Evolutionary conservation across 1,140 invertebrate species (phyloP), one percentile per base, ranked within the genome.

Genomic region (Trissolcus basalis): DNA sequence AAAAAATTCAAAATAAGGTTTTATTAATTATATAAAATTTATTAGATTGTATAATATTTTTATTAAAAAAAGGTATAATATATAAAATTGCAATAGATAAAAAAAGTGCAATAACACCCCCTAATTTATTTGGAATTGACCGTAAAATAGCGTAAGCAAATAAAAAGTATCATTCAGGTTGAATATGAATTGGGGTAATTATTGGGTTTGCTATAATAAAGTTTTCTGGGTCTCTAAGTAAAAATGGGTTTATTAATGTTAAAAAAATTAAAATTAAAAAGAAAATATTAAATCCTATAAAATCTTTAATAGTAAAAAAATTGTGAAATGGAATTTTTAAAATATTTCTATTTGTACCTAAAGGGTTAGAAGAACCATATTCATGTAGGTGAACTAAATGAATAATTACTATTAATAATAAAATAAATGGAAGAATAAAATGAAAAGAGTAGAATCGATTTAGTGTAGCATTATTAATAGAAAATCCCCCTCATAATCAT

Each of bases 161-260:
- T 89, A 93, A 86, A 85, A 94, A 94, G 85, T 93, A 93, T 91
- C 91, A 93, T 90, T 93, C 92, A 63, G 92, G 92, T 90, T 93
- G 90, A 90, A 94, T 93, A 86, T 93, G 92, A 39, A 89, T 78
- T 2, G 92, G 92, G 0, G 92, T 93, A 14, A 92, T 88, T 89
- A 93, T 80, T n/a, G 91, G 89, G 71, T 93, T 92, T 43, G 92
- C 92, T n/a, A 44, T 13, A 61, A 71, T 80, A 88, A 93, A 94
- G 88, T 93, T 93, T 89, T 93, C 92, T 12, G 90, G 89, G 78
- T 93, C 92, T 76, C 89, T 87, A 84, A 93, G 82, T 79, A 91
- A 48, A 82, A 90, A 90, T n/a, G 92, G 88, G 60, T 72, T 81
- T 51, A 53, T 50, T 43, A 64, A 79, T 35, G 84, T 81, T 85